These are phyloP conservation scores for Pseudococcus viburni DNA, from an alignment of 2,888 invertebrate genomes.

Conservation along the genomic window DNA sequence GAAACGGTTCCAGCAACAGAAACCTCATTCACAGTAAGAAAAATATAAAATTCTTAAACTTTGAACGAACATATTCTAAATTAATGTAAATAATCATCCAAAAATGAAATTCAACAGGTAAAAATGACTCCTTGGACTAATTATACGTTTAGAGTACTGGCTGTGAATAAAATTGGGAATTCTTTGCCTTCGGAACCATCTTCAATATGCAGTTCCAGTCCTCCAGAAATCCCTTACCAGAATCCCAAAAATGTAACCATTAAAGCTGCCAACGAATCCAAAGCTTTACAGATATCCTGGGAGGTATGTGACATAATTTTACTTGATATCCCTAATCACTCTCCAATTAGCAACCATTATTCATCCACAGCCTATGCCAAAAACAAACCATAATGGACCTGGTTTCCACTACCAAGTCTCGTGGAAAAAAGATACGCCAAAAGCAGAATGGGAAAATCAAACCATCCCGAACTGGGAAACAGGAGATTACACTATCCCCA, in stretches of 20 bases:
- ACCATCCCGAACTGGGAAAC: neutral
- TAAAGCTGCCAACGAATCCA: neutral
- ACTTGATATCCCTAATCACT: neutral
- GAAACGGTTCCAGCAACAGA: constrained; percentile 85
- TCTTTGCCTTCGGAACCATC: constrained; percentile 88
- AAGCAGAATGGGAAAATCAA: neutral
- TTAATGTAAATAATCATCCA: neutral
- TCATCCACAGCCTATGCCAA: neutral
- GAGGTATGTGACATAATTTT: neutral
- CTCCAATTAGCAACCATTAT: neutral
- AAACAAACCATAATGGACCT: neutral
- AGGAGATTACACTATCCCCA: neutral
- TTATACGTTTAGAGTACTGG: constrained; percentile 94
- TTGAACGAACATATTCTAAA: neutral
- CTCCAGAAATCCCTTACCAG: constrained; percentile 84
- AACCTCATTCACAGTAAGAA: constrained; percentile 74
- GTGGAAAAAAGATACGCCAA: neutral
- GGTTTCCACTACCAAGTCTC: neutral
- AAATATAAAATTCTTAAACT: constrained; percentile 73
- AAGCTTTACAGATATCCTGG: neutral
- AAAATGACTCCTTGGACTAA: constrained; percentile 91
- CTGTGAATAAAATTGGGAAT: constrained; percentile 92
- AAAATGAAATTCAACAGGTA: constrained; percentile 70
- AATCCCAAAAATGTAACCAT: neutral
- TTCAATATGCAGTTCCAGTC: constrained; percentile 84